Conservation (phyloP, 2,888 invertebrate species). For the Harpalus rubripes region DNA sequence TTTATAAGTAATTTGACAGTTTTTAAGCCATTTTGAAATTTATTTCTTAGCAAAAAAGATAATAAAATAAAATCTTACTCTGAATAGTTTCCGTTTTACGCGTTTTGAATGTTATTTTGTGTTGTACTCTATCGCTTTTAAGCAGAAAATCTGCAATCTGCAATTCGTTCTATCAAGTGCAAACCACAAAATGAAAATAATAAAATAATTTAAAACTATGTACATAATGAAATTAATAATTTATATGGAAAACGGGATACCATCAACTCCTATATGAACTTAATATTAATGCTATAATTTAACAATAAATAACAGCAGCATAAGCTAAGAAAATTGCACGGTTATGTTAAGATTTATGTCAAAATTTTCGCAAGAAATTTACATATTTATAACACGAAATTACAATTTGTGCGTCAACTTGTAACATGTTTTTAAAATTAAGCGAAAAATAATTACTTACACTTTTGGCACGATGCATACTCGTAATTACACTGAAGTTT, state of each 20-base stretch:
- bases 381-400: constrained; percentile 31
- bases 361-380: constrained; percentile 33
- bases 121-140: no score
- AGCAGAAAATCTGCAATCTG: no score
- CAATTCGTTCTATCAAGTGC: no score
- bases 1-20: no score
- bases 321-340: background rate
- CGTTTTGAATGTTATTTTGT: no score
- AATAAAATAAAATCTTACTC: no score
- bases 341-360: constrained; percentile 13
- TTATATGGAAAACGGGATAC: background rate
- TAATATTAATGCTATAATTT: background rate
- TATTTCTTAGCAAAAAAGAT: no score
- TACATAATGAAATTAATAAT: background rate
- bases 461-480: constrained; percentile 26
- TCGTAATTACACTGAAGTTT: background rate
- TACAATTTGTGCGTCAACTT: constrained; percentile 43
- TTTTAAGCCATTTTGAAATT: no score
- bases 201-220: background rate
- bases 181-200: background rate
- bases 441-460: constrained; percentile 38
- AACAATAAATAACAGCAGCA: background rate
- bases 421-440: constrained; percentile 26
- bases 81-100: no score
- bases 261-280: background rate